phyloP scores from a whole-genome alignment of 2,888 invertebrate genomes.

The Heteromurus nitidus region DNA sequence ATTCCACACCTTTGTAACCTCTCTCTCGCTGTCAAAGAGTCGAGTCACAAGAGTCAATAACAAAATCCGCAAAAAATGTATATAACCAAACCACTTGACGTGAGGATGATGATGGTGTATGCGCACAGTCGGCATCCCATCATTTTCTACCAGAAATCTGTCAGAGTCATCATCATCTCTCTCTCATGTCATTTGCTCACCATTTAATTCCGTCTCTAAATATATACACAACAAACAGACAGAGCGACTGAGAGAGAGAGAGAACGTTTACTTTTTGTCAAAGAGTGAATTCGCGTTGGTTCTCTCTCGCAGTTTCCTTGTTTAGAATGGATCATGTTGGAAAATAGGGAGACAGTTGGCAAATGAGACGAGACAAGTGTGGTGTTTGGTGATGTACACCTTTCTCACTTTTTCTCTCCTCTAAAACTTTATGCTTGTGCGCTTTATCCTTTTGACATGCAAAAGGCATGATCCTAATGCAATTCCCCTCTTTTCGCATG shows the following conservation, averaged over 20 bases:
- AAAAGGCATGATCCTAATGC: background rate
- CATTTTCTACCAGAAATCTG: background rate
- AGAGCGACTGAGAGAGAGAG: constrained; percentile 1
- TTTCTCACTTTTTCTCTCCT: constrained; percentile 7
- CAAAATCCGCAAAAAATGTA: no score
- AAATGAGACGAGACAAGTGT: background rate
- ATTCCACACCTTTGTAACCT: constrained; percentile 21
- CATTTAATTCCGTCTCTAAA: background rate
- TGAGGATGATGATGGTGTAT: background rate
- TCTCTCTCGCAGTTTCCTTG: no score
- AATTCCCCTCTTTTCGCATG: background rate
- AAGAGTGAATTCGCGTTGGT: no score
- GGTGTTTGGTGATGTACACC: background rate
- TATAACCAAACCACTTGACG: no score
- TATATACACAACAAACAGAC: background rate
- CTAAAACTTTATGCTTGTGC: constrained; percentile 42
- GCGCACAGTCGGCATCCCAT: no score
- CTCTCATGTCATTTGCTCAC: background rate
- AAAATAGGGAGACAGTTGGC: background rate
- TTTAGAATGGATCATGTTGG: no score
- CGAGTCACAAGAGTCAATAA: no score
- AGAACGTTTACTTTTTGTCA: no score
- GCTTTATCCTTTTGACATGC: constrained; percentile 49
- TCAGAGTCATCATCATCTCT: constrained; percentile 2
- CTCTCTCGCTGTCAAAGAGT: background rate